Evolutionary conservation across 2,113 vertebrate species (phyloP).

Genomic region (Enhydra lutris): DNA sequence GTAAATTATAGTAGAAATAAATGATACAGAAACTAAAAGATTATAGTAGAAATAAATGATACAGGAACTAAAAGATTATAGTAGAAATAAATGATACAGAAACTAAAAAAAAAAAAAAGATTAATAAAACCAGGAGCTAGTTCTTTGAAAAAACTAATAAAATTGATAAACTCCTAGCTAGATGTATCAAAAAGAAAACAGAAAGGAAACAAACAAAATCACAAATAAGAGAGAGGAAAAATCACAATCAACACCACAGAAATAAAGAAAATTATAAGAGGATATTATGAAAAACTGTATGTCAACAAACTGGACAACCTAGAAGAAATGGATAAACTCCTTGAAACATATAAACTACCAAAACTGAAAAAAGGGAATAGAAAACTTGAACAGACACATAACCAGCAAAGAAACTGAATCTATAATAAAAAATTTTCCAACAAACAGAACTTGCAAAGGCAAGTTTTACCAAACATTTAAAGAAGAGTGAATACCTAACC

Average conservation of each 20-base stretch:
- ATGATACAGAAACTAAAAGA: neutral
- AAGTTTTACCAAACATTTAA: neutral
- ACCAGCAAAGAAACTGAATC: neutral
- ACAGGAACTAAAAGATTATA: neutral
- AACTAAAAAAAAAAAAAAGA: neutral
- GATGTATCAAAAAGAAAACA: neutral
- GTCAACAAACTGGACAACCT: too few species aligned
- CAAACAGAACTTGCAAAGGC: neutral
- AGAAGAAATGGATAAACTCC: too few species aligned
- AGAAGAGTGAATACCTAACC: neutral
- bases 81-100: neutral
- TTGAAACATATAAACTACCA: too few species aligned
- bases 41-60: too few species aligned
- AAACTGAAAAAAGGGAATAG: neutral
- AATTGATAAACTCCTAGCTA: neutral
- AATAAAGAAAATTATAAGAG: too few species aligned
- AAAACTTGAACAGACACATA: neutral
- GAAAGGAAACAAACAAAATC: neutral
- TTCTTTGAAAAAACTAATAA: neutral
- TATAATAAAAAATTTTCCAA: neutral
- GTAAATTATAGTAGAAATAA: neutral
- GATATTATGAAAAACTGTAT: too few species aligned
- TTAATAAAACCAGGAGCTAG: neutral
- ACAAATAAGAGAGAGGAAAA: neutral
- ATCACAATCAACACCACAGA: neutral